phyloP scores from a whole-genome alignment of 2,888 invertebrate species.

The Xestia xanthographa region DNA sequence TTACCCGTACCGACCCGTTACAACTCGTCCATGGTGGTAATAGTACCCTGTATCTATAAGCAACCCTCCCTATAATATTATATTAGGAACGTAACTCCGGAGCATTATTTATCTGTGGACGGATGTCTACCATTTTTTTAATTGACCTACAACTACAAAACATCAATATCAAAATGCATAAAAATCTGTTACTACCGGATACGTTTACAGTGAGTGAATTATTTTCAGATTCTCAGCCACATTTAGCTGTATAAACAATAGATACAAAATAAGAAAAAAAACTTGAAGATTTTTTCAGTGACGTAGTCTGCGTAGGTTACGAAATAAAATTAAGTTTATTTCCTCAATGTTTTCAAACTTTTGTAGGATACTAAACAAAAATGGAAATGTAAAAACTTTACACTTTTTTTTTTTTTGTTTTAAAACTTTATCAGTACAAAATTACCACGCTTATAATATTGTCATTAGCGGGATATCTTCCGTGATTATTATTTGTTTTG shows the following conservation, averaged over 20 bases:
- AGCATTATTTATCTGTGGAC: neutral
- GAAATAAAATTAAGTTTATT: neutral
- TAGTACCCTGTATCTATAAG: neutral
- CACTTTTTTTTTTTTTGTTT: no score
- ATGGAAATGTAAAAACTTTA: no score
- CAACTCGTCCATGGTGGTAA: no score
- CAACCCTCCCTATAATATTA: neutral
- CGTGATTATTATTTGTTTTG: no score
- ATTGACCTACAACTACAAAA: no score
- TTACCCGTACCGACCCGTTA: neutral
- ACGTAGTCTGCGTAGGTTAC: neutral
- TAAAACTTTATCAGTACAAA: neutral
- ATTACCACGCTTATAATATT: neutral
- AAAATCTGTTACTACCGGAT: neutral
- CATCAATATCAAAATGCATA: neutral
- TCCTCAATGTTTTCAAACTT: neutral
- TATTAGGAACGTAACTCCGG: neutral
- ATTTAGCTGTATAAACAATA: neutral
- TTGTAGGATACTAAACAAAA: neutral
- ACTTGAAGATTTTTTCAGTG: neutral
- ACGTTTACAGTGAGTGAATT: neutral
- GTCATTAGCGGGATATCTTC: no score
- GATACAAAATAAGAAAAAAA: neutral
- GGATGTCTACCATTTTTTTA: no score
- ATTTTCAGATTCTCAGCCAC: neutral